These are phyloP conservation scores for Macrotus californicus DNA, from an alignment of 2,113 vertebrate genomes.

Conservation along the genomic window DNA sequence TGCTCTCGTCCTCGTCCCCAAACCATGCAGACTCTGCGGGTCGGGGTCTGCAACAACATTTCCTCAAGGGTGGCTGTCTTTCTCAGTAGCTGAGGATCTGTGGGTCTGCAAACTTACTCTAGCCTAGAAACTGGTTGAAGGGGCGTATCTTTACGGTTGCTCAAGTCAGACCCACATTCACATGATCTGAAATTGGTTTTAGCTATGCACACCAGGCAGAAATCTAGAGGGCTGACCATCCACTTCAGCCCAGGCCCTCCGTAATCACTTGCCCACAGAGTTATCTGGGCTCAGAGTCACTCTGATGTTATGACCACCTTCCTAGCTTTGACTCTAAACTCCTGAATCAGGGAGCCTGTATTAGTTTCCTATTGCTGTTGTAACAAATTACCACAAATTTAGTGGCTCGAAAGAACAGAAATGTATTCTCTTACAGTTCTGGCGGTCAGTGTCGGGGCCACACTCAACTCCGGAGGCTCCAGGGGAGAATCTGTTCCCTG, in stretches of 20 bases:
- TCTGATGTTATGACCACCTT: not conserved
- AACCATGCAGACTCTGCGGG: too few relatives aligned
- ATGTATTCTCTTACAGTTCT: not conserved
- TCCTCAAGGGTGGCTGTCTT: not conserved
- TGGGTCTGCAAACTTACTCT: not conserved
- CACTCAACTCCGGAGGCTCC: not conserved
- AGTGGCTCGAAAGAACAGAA: not conserved
- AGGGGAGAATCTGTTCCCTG: not conserved
- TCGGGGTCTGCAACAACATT: too few relatives aligned
- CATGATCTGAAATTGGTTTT: not conserved
- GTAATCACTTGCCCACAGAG: not conserved
- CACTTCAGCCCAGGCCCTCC: not conserved
- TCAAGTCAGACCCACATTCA: not conserved
- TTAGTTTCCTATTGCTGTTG: not conserved
- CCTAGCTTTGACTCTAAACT: not conserved
- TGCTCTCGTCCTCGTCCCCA: too few relatives aligned
- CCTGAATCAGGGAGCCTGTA: not conserved
- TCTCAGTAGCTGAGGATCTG: not conserved
- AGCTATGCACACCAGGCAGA: not conserved
- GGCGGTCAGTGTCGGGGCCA: too few relatives aligned
- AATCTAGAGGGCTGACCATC: not conserved
- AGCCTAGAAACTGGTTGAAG: not conserved
- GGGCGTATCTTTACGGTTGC: not conserved
- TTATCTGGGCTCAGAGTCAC: too few relatives aligned
- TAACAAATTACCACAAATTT: not conserved